Percentiles rank a stretch among this genome's conserved stretches.
Conservation (phyloP, 2,797 vertebrate species). For the Phalloptychus januarius region DNA sequence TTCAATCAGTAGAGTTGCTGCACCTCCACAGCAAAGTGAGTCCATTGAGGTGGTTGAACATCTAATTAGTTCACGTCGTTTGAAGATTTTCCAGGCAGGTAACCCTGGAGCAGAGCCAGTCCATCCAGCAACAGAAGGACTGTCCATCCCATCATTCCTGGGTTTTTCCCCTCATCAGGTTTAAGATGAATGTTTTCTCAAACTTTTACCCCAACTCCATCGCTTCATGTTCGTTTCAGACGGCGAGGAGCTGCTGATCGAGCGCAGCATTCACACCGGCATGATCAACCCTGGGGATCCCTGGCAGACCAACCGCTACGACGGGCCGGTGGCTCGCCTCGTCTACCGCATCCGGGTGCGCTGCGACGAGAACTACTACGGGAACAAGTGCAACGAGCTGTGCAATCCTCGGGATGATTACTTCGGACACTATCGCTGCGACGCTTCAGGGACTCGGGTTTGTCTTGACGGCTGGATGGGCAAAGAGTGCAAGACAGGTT, state of each 20-base stretch:
- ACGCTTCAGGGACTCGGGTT: slow-evolving; percentile 89
- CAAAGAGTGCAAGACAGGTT: slow-evolving; percentile 89
- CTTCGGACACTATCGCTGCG: slow-evolving; percentile 94
- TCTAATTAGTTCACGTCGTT: background rate
- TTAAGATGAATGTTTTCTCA: background rate
- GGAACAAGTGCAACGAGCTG: slow-evolving; percentile 93
- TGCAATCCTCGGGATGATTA: slow-evolving; percentile 93
- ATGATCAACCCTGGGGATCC: slow-evolving; percentile 93
- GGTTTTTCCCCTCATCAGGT: background rate
- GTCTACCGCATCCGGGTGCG: slow-evolving; percentile 89
- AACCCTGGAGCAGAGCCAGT: background rate
- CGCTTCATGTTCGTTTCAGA: slow-evolving; percentile 28
- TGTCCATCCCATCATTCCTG: background rate
- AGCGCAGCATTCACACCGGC: slow-evolving; percentile 86
- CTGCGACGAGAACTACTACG: slow-evolving; percentile 94
- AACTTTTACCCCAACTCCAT: background rate
- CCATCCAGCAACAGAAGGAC: background rate
- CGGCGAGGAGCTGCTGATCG: slow-evolving; percentile 86
- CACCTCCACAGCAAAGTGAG: background rate
- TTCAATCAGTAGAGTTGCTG: background rate
- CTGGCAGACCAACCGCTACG: slow-evolving; percentile 87
- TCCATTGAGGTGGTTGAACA: background rate
- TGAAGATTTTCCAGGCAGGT: background rate
- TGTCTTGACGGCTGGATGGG: slow-evolving; percentile 99
- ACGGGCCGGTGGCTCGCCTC: slow-evolving; percentile 88